These are phyloP conservation scores for Thereva unica DNA, from an alignment of 2,888 invertebrate genomes.

Conservation along the genomic window DNA sequence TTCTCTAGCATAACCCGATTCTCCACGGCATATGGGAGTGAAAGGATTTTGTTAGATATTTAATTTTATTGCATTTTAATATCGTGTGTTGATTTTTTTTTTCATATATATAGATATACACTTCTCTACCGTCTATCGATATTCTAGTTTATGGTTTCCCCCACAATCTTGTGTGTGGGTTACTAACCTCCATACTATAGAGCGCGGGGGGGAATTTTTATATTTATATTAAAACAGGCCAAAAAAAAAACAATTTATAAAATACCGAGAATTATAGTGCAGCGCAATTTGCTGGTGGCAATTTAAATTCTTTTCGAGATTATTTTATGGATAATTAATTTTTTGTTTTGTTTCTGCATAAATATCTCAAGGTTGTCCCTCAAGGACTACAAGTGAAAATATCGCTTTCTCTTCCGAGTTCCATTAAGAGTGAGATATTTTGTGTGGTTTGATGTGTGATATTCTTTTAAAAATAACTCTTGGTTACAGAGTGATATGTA, in stretches of 20 bases:
- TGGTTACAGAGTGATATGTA: no score
- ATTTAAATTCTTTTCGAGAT: no score
- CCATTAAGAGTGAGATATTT: constrained; percentile 9
- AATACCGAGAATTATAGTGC: no score
- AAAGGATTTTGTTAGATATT: constrained; percentile 29
- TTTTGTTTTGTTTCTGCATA: background rate
- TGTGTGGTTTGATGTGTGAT: background rate
- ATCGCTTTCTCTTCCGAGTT: constrained; percentile 34
- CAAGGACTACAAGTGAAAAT: constrained; percentile 35
- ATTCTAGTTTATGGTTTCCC: no score
- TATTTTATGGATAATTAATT: no score
- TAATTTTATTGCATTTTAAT: background rate
- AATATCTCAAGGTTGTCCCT: constrained; percentile 16
- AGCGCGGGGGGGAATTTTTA: constrained; percentile 22
- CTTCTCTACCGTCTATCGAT: no score
- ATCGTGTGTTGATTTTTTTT: no score
- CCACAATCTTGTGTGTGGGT: constrained; percentile 15
- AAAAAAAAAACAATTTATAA: background rate
- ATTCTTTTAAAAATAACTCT: no score
- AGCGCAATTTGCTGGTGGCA: no score
- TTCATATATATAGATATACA: no score
- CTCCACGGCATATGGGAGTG: constrained; percentile 24
- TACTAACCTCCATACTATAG: constrained; percentile 25
- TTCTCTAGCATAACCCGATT: constrained; percentile 25
- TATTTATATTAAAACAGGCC: constrained; percentile 1